Base-by-base conservation (phyloP, 2,888 invertebrate species). In the Serrognathus titanus region DNA sequence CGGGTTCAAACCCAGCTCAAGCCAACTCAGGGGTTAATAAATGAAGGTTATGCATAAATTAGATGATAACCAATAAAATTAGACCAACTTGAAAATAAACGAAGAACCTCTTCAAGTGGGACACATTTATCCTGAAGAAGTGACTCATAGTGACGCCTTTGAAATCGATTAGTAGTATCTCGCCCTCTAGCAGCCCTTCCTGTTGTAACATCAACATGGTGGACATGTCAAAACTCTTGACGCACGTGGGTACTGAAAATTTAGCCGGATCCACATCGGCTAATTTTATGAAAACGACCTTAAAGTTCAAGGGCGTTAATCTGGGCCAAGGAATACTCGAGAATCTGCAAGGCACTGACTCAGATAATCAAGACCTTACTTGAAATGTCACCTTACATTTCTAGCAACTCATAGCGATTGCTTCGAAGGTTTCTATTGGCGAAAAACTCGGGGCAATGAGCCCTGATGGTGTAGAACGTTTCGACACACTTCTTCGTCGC, bases 61-160 rank as follows among this genome's bases (percentile, higher is more conserved):
- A n/a, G 20, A 20, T 20, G 24, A 47, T 31, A 47, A 12, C 24
- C 24, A 24, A 48, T 9, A 31, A 20, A 10, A 24, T 13, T 11
- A 1, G 37, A 10, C 20, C 60, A 63, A 83, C 85, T 79, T 87
- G 87, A 40, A 89, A 70, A 66, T 82, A 89, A 59, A 80, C 82
- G 2, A 89, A 78, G 63, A 84, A 85, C 70, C 87, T 87, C 64
- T 86, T 87, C 58, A 88, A 71, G 3, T 82, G 81, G 65, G 83
- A 76, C 0, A 87, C 70, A 53, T 83, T 86, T 1, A 89, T 73
- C 62, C 82, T 81, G 1, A 84, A 80, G 7, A 87, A 74, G 64
- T 89, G 89, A 0, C 83, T 81, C n/a, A 89, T 70, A 0, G 79
- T 75, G 10, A 84, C 76, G 0, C 81, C 80, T 31, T 81, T 80